Percentiles rank a stretch among this genome's conserved stretches.
phyloP scores from a whole-genome alignment of 2,888 invertebrate genomes.

The Euproctis similis region DNA sequence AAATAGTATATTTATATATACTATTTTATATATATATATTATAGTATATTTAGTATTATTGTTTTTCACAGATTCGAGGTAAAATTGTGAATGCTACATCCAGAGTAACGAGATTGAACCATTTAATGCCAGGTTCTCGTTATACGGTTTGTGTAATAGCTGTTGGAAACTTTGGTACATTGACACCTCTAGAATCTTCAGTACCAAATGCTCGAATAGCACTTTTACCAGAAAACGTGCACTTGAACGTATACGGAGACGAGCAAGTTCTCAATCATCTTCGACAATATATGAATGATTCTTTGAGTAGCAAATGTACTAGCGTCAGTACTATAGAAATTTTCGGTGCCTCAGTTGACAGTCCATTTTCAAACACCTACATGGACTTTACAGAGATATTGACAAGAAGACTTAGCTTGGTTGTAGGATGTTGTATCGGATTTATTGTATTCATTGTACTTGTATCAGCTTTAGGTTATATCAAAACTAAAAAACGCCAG shows the following conservation, averaged over 20 bases:
- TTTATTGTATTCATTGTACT: slow-evolving; percentile 89
- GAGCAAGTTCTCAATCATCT: slow-evolving; percentile 72
- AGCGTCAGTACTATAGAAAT: slow-evolving; percentile 84
- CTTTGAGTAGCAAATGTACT: slow-evolving; percentile 84
- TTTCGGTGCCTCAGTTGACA: slow-evolving; percentile 78
- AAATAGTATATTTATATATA: no score
- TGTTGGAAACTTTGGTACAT: slow-evolving; percentile 80
- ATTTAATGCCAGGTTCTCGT: slow-evolving; percentile 85
- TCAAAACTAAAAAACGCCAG: slow-evolving; percentile 89
- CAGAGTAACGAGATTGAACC: slow-evolving; percentile 83
- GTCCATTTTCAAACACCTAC: slow-evolving; percentile 78
- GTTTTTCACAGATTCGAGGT: slow-evolving; percentile 80
- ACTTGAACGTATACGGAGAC: slow-evolving; percentile 70
- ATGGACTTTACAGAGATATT: slow-evolving; percentile 84
- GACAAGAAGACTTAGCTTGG: slow-evolving; percentile 87
- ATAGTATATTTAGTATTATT: no score
- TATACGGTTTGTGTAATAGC: slow-evolving; percentile 92
- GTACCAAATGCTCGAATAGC: slow-evolving; percentile 72
- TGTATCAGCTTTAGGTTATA: slow-evolving; percentile 88
- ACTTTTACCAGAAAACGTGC: slow-evolving; percentile 50
- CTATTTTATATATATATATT: no score
- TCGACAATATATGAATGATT: slow-evolving; percentile 74
- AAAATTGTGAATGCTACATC: slow-evolving; percentile 83
- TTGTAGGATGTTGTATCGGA: slow-evolving; percentile 90
- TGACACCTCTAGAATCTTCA: slow-evolving; percentile 49